phyloP scores from a whole-genome alignment of 2,113 vertebrate genomes.

The sheep (Ovis aries) region DNA sequence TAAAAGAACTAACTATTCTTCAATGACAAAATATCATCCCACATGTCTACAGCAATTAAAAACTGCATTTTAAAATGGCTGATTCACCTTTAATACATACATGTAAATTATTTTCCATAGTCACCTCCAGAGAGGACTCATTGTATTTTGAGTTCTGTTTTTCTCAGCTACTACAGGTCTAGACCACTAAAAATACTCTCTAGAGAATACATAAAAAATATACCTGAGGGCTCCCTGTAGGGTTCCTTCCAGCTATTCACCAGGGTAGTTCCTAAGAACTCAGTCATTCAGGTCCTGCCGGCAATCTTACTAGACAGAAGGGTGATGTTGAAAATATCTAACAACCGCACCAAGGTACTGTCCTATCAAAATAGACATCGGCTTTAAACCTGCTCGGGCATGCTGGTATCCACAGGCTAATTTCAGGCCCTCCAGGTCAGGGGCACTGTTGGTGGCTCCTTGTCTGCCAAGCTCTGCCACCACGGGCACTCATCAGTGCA shows the following conservation, averaged over 20 bases:
- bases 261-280: background rate
- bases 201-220: background rate
- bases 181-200: background rate
- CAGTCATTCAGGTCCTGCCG: background rate
- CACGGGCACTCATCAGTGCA: background rate
- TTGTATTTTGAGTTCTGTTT: background rate
- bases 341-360: background rate
- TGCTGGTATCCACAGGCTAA: background rate
- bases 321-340: background rate
- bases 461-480: background rate
- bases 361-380: background rate
- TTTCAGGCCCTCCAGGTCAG: background rate
- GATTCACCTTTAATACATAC: background rate
- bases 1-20: background rate
- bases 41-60: background rate
- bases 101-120: background rate
- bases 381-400: background rate
- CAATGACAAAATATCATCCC: background rate
- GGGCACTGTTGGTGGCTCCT: background rate
- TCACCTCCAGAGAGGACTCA: background rate
- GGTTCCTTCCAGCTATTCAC: background rate
- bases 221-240: background rate
- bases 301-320: background rate
- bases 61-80: background rate
- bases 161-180: background rate